phyloP scores from a whole-genome alignment of 2,888 invertebrate species.

The Nephrotoma flavescens region DNA sequence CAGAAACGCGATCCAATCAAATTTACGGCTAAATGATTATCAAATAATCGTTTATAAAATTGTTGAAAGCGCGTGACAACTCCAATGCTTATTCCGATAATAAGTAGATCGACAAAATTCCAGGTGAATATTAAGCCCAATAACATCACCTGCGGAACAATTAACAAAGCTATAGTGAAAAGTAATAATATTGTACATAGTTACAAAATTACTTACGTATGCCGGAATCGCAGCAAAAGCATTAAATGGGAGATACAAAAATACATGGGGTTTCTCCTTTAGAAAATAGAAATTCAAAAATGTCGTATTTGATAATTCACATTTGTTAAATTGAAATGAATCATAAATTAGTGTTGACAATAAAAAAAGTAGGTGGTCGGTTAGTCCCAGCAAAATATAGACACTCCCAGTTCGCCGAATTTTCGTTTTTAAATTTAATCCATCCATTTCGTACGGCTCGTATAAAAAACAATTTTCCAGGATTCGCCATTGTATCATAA shows the following conservation, averaged over 20 bases:
- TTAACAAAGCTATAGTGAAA: neutral
- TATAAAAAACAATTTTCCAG: neutral
- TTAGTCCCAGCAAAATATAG: slow-evolving; percentile 2
- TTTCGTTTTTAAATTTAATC: neutral
- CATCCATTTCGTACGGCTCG: neutral
- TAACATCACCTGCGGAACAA: slow-evolving; percentile 14
- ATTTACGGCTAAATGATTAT: neutral
- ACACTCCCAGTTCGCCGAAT: neutral
- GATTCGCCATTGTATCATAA: neutral
- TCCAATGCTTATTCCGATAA: slow-evolving; percentile 50
- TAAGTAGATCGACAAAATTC: slow-evolving; percentile 57
- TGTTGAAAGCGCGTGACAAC: slow-evolving; percentile 47
- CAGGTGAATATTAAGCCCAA: slow-evolving; percentile 45
- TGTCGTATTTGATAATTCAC: slow-evolving; percentile 22
- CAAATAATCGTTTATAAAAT: slow-evolving; percentile 35
- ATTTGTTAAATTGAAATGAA: slow-evolving; percentile 20
- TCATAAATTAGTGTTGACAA: slow-evolving; percentile 21
- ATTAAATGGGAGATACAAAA: slow-evolving; percentile 19
- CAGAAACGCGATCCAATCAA: slow-evolving; percentile 31
- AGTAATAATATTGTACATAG: neutral
- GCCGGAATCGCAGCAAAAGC: neutral
- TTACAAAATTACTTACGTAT: neutral
- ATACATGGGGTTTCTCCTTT: slow-evolving; percentile 22
- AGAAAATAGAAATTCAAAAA: slow-evolving; percentile 24
- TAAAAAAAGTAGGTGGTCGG: slow-evolving; percentile 19